These are phyloP conservation scores for Rhagium mordax DNA, from an alignment of 2,888 invertebrate genomes.

Conservation along the genomic window DNA sequence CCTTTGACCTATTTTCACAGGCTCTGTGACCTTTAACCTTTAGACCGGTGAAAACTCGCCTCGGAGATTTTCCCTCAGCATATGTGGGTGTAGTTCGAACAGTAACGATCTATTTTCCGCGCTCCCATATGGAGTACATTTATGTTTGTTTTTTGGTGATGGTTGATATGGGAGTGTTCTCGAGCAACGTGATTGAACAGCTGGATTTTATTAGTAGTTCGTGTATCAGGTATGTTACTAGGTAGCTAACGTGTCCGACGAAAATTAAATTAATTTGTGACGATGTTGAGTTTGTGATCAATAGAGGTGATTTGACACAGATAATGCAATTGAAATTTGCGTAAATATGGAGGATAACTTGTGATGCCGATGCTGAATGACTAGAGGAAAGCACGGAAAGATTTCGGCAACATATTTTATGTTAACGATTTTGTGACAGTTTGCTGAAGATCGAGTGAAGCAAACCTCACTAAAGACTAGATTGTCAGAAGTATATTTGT, in stretches of 20 bases:
- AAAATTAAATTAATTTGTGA: background rate
- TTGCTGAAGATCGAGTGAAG: no score
- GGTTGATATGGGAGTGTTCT: background rate
- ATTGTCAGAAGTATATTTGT: no score
- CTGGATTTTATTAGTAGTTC: background rate
- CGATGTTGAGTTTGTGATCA: background rate
- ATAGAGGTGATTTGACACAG: background rate
- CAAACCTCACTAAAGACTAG: no score
- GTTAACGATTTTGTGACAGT: no score
- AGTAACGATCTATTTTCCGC: constrained; percentile 39
- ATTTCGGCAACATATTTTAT: no score
- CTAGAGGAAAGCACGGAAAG: no score
- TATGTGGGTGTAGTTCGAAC: constrained; percentile 32
- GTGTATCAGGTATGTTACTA: constrained; percentile 17
- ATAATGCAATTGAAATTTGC: background rate
- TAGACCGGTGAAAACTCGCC: constrained; percentile 31
- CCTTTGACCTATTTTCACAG: constrained; percentile 30
- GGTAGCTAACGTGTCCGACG: background rate
- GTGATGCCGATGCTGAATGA: background rate
- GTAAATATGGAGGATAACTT: background rate
- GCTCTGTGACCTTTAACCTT: constrained; percentile 40
- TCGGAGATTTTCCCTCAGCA: constrained; percentile 26
- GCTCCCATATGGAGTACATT: constrained; percentile 5
- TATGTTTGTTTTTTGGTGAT: constrained; percentile 4
- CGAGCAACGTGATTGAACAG: background rate